phyloP scores from a whole-genome alignment of 2,797 vertebrate genomes.

The Takifugu rubripes region DNA sequence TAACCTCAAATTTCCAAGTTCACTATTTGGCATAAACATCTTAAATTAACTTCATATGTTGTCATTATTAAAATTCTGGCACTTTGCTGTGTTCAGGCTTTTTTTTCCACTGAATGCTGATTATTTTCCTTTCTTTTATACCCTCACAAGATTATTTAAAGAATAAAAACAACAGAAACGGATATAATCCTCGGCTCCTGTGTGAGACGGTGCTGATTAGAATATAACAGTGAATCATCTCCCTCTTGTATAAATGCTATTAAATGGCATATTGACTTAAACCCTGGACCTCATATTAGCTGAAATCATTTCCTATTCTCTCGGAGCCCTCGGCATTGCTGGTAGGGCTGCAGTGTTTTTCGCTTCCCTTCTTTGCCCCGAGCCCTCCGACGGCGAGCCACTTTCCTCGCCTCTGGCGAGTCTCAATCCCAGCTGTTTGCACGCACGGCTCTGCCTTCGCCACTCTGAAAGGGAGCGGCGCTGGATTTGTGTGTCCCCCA shows the following conservation, averaged over 20 bases:
- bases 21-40: too few species aligned
- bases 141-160: too few species aligned
- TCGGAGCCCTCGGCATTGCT: conserved; percentile 54
- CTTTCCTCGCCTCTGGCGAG: conserved; percentile 67
- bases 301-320: conserved; percentile 57
- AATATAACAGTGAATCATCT: conserved; percentile 8
- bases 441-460: conserved; percentile 65
- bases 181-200: too few species aligned
- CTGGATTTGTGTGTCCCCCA: conserved; percentile 75
- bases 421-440: conserved; percentile 76
- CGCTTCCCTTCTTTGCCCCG: conserved; percentile 44
- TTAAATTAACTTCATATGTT: too few species aligned
- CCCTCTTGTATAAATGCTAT: conserved; percentile 7
- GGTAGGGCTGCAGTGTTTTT: conserved; percentile 42
- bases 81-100: too few species aligned
- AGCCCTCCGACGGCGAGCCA: conserved; percentile 65
- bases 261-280: conserved; percentile 33
- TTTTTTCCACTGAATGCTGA: too few species aligned
- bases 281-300: conserved; percentile 50
- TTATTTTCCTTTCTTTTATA: too few species aligned
- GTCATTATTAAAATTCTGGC: too few species aligned
- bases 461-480: conserved; percentile 65
- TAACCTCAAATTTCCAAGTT: too few species aligned
- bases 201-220: conserved; percentile 5
- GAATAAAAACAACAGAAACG: too few species aligned